Conservation (phyloP, 2,888 invertebrate species). For the Branchellion lobata region DNA sequence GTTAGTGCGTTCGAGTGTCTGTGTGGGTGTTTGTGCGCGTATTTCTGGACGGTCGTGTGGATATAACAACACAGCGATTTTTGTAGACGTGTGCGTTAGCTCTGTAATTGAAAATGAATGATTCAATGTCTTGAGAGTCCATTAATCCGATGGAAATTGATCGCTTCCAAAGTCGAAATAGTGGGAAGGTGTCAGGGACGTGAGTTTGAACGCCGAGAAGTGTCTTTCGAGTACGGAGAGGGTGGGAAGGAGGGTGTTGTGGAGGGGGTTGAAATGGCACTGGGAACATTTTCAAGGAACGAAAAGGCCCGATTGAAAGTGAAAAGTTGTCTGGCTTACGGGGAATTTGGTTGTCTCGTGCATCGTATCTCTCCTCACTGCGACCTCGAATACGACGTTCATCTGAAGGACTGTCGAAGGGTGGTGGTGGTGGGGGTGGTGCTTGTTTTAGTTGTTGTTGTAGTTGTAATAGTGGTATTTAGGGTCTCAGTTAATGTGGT, state of each 20-base stretch:
- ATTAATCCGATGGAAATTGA: no score
- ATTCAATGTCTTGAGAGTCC: no score
- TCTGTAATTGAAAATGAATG: no score
- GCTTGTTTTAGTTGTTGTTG: background rate
- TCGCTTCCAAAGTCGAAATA: constrained; percentile 71
- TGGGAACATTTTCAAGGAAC: constrained; percentile 74
- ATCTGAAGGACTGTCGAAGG: constrained; percentile 68
- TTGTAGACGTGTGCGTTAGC: no score
- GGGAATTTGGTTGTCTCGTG: constrained; percentile 70
- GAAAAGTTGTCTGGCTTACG: constrained; percentile 79
- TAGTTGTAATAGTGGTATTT: no score
- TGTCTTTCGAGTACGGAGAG: constrained; percentile 82
- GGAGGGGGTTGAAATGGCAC: constrained; percentile 67
- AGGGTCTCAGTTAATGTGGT: no score
- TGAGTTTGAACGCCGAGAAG: constrained; percentile 78
- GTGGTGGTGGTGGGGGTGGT: no score
- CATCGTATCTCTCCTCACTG: constrained; percentile 78
- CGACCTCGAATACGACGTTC: constrained; percentile 70
- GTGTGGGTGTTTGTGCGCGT: no score
- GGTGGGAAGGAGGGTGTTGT: constrained; percentile 75
- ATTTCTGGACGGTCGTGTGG: no score
- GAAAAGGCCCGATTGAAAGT: constrained; percentile 72
- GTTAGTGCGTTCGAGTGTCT: constrained; percentile 65
- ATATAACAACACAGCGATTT: no score
- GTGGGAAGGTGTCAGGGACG: constrained; percentile 70